phyloP scores from a whole-genome alignment of 2,797 vertebrate genomes.

The Nannoperca obscura region DNA sequence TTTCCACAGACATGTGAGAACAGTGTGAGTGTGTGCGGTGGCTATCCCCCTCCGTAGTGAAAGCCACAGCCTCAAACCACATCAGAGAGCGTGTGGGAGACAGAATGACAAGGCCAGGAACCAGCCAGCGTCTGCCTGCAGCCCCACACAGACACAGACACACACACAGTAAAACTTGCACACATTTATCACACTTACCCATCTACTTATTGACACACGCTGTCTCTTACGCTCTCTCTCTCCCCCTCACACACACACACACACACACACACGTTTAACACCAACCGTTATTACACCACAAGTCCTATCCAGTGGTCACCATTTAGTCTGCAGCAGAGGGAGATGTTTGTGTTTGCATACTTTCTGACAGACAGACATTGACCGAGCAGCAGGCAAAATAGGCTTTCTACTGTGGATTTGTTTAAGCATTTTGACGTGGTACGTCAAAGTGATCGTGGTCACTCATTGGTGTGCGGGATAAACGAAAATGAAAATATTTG shows the following conservation, averaged over 20 bases:
- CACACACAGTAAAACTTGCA: constrained; percentile 41
- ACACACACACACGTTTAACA: constrained; percentile 60
- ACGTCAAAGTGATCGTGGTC: no score
- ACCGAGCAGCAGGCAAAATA: constrained; percentile 60
- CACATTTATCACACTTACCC: constrained; percentile 69
- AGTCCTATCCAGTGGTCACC: constrained; percentile 69
- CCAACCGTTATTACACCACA: constrained; percentile 68
- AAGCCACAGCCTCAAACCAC: constrained; percentile 82
- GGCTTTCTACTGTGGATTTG: constrained; percentile 66
- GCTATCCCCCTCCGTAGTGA: constrained; percentile 76
- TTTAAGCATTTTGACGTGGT: constrained; percentile 49
- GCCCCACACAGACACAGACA: constrained; percentile 73
- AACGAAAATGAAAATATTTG: constrained; percentile 70
- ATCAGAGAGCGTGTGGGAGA: constrained; percentile 83
- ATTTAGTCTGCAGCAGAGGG: constrained; percentile 52
- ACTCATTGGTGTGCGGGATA: constrained; percentile 52
- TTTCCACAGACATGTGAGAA: constrained; percentile 84
- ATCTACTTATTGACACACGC: constrained; percentile 67
- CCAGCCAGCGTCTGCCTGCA: constrained; percentile 79
- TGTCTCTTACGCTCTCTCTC: constrained; percentile 42
- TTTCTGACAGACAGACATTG: constrained; percentile 71
- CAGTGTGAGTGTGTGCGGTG: constrained; percentile 81
- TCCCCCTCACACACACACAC: constrained; percentile 7
- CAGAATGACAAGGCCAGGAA: constrained; percentile 83
- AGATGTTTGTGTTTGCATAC: constrained; percentile 76